Evolutionary conservation across 2,113 vertebrate species (phyloP), one percentile per base, ranked within the genome.

Genomic region (Dendrocopos noguchii): DNA sequence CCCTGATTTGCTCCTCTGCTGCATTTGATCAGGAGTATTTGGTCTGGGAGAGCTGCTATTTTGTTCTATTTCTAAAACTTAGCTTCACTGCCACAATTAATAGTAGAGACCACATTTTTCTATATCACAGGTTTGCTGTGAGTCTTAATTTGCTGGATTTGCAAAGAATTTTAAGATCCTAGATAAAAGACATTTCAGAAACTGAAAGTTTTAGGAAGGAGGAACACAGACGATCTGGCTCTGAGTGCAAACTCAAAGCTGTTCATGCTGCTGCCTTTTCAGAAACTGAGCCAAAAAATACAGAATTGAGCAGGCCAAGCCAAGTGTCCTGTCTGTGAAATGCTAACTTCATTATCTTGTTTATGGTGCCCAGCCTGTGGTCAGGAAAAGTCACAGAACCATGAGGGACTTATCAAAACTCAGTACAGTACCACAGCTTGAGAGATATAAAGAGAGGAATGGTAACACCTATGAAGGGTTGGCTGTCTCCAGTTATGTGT

Each of bases 231-330:
- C 57, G 75, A 76, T 50, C 29, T 76, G 21, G 18, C 53, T 61
- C 75, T 81, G 50, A 93, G 73, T 44, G 61, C 80, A 91, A 85
- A 78, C 44, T 74, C 53, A 71, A 89, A 92, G 63, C 73, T 91
- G 64, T 63, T 87, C 63, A 16, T 66, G 57, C 36, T 74, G 66
- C 46, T 82, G 79, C 31, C 75, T 68, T 87, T 87, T 52, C 28
- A 56, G 82, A 42, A 85, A 27, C 56, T 33, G 61, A 74, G 56
- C 80, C 39, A 28, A 59, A 80, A 71, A 86, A 83, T 53, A 57
- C 52, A 78, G 64, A 71, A 59, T 28, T 61, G 47, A 34, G 63
- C 72, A 79, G 46, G 56, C 22, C 56, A 66, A 68, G 84, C 75
- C 60, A 78, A 77, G 39, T 22, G 44, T 33, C 84, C 72, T 24